Evolutionary conservation across 2,113 vertebrate species (phyloP).

Genomic region (Fukomys damarensis): DNA sequence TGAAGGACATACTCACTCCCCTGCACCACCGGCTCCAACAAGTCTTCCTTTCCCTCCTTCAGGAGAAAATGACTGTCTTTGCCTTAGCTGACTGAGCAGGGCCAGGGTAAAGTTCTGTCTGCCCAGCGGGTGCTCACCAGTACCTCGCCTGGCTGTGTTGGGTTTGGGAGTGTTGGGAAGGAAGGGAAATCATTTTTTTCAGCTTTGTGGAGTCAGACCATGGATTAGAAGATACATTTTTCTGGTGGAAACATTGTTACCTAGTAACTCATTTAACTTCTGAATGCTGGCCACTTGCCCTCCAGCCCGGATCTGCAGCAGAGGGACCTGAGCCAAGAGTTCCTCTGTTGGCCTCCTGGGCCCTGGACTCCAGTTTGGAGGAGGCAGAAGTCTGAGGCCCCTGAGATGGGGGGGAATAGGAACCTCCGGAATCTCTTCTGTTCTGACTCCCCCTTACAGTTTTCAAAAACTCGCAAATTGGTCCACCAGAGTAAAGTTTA

Average conservation of each 20-base stretch:
- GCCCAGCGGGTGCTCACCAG: too few relatives aligned
- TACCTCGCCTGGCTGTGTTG: background rate
- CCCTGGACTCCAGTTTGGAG: background rate
- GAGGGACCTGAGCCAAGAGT: background rate
- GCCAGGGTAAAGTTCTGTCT: background rate
- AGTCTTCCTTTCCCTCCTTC: background rate
- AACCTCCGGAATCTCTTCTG: background rate
- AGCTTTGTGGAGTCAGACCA: background rate
- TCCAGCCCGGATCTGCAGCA: background rate
- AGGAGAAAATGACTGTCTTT: background rate
- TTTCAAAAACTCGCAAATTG: conserved; percentile 36
- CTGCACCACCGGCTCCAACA: rapidly evolving
- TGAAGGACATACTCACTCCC: background rate
- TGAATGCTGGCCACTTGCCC: background rate
- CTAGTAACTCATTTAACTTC: conserved; percentile 17
- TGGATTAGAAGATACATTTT: background rate
- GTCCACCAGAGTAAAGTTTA: background rate
- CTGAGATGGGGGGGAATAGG: background rate
- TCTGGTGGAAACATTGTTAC: conserved; percentile 46
- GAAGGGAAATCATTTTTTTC: conserved; percentile 37
- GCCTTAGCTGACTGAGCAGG: rapidly evolving
- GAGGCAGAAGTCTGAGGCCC: background rate
- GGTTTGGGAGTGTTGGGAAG: background rate
- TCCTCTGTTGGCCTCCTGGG: background rate
- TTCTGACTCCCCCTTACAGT: background rate